Conservation (phyloP, 2,797 vertebrate genomes). For the Bovichtus variegatus region DNA sequence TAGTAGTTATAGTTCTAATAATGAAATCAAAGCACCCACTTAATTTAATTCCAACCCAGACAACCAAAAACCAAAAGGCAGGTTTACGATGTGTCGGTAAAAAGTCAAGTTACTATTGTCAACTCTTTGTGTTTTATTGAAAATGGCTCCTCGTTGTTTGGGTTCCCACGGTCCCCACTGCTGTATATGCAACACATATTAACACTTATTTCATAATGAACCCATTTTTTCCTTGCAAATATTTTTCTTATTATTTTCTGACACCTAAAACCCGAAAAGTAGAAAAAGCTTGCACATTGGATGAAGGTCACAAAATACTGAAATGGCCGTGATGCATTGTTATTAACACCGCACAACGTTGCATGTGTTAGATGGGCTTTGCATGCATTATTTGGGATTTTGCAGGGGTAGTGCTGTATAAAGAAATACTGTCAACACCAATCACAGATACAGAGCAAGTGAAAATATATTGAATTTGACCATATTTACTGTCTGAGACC, state of each 20-base stretch:
- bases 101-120: background rate
- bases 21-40: conserved; percentile 13
- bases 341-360: background rate
- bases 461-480: background rate
- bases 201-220: background rate
- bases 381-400: background rate
- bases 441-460: background rate
- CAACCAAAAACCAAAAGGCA: conserved; percentile 8
- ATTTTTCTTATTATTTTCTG: background rate
- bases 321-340: background rate
- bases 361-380: background rate
- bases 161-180: background rate
- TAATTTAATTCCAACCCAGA: conserved; percentile 27
- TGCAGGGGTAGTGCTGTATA: background rate
- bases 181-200: background rate
- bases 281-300: background rate
- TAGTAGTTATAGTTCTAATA: conserved; percentile 2
- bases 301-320: background rate
- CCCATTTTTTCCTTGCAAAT: background rate
- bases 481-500: background rate
- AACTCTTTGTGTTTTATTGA: background rate
- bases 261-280: background rate
- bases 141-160: background rate
- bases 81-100: background rate
- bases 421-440: background rate